These are phyloP conservation scores for Actinemys pallida DNA, from an alignment of 2,113 vertebrate species.

Conservation along the genomic window DNA sequence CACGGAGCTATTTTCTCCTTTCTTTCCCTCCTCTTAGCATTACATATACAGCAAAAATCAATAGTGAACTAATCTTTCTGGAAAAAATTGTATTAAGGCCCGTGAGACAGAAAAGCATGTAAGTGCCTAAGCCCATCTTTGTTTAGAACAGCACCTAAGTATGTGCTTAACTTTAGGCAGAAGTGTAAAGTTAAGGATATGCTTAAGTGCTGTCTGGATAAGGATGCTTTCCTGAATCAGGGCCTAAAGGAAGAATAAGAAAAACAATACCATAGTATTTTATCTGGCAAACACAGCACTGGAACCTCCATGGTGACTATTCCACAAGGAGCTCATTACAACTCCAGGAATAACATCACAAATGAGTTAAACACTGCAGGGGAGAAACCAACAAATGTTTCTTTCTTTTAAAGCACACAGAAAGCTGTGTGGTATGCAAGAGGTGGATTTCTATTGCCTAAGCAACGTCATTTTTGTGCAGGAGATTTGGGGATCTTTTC, in stretches of 20 bases:
- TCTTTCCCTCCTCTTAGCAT: neutral
- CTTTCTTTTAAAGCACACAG: constrained; percentile 5
- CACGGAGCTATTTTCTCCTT: neutral
- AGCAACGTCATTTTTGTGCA: neutral
- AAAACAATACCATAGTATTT: neutral
- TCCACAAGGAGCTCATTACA: neutral
- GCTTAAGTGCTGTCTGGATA: constrained; percentile 15
- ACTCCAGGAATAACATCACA: constrained; percentile 15
- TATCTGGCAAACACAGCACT: constrained; percentile 2
- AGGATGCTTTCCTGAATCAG: constrained; percentile 12
- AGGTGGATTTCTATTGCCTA: neutral
- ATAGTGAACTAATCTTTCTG: neutral
- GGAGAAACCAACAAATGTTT: neutral
- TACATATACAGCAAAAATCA: neutral
- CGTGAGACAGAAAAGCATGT: neutral
- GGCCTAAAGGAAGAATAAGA: neutral
- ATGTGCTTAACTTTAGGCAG: neutral
- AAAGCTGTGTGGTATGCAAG: neutral
- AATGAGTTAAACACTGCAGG: constrained; percentile 15
- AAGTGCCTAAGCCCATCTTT: neutral
- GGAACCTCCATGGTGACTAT: constrained; percentile 19
- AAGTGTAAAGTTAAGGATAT: constrained; percentile 18
- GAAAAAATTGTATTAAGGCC: neutral
- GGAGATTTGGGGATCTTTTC: neutral
- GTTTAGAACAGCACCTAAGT: neutral